Evolutionary conservation across 2,113 vertebrate species (phyloP).

Genomic region (Rhinoptilus africanus): DNA sequence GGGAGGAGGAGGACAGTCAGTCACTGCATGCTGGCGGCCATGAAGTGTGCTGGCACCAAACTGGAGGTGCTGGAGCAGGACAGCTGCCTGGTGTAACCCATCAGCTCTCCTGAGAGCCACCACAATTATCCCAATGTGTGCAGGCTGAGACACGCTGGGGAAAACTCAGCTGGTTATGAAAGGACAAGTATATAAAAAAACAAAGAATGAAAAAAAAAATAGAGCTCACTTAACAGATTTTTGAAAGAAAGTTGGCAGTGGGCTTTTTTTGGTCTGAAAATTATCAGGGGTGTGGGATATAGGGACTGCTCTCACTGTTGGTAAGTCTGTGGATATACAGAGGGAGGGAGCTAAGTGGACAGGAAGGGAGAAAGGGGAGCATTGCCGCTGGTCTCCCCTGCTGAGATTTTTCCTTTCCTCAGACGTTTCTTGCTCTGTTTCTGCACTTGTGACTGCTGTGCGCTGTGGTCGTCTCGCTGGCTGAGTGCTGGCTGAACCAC

Average conservation of each 20-base stretch:
- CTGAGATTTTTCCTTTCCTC: background rate
- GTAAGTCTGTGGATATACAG: background rate
- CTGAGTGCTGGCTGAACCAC: background rate
- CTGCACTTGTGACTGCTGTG: background rate
- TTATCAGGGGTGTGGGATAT: accelerated
- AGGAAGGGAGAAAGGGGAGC: background rate
- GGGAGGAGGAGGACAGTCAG: constrained; percentile 40
- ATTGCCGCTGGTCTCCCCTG: background rate
- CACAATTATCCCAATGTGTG: accelerated
- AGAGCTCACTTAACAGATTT: background rate
- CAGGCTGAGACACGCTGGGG: background rate
- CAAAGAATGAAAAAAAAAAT: background rate
- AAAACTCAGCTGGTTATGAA: background rate
- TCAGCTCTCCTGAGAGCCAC: background rate
- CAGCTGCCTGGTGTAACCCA: constrained; percentile 33
- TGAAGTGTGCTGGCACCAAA: constrained; percentile 68
- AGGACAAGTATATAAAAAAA: background rate
- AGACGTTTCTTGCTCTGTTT: background rate
- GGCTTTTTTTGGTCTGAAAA: background rate
- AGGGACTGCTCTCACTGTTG: background rate
- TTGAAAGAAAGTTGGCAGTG: background rate
- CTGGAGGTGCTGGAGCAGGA: constrained; percentile 52
- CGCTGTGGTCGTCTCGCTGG: background rate
- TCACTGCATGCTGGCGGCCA: constrained; percentile 68
- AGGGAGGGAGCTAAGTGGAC: background rate